Evolutionary conservation across 2,113 vertebrate genomes (phyloP).

Genomic region (Copsychus sechellarum): DNA sequence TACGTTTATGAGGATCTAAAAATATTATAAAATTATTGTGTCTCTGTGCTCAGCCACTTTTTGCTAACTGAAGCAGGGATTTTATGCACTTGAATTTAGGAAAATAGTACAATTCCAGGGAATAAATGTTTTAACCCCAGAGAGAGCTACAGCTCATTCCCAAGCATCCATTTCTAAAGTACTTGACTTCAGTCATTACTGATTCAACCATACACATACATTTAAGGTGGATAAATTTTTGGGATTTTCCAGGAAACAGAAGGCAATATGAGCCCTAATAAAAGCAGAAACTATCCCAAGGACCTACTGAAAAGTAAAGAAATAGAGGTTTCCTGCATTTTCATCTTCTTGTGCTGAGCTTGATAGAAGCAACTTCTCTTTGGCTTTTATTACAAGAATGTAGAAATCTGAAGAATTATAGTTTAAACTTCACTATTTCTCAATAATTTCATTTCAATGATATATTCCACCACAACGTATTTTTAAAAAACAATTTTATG

Average conservation of each 20-base stretch:
- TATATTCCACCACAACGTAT: neutral
- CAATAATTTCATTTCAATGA: neutral
- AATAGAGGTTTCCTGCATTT: neutral
- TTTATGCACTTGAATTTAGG: neutral
- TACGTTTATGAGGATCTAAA: neutral
- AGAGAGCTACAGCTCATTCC: neutral
- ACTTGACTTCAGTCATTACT: neutral
- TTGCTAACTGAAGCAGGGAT: neutral
- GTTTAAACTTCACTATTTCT: neutral
- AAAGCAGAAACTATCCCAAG: neutral
- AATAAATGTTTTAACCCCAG: neutral
- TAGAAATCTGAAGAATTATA: neutral
- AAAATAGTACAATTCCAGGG: neutral
- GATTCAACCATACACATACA: neutral
- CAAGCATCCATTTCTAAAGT: neutral
- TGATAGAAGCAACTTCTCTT: neutral
- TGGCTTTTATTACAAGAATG: neutral
- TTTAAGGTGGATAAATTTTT: neutral
- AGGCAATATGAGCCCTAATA: neutral
- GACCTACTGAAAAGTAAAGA: neutral
- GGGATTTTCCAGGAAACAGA: neutral
- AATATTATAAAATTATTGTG: neutral
- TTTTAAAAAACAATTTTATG: neutral
- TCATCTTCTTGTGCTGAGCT: neutral
- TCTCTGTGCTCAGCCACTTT: neutral